Conservation (phyloP, 2,797 vertebrate species). For the Malacoraja senta region DNA sequence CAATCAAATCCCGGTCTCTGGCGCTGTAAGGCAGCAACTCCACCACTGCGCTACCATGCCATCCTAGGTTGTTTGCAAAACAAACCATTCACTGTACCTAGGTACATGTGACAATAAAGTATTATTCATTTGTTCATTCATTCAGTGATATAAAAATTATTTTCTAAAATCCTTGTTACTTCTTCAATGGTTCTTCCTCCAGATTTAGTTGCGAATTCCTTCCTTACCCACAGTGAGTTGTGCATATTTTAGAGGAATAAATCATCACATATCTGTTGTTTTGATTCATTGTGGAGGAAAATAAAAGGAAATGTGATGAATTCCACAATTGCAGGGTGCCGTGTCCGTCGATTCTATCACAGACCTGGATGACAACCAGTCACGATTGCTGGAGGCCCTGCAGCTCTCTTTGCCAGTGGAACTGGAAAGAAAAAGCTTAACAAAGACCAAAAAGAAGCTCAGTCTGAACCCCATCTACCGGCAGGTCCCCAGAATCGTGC, state of each 20-base stretch:
- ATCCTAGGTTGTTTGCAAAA: too few relatives aligned
- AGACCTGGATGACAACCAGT: slow-evolving; percentile 75
- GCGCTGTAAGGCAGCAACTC: too few relatives aligned
- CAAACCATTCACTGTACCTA: too few relatives aligned
- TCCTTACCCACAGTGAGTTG: background rate
- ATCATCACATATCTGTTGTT: background rate
- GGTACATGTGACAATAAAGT: too few relatives aligned
- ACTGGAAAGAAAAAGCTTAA: slow-evolving; percentile 62
- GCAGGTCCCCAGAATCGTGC: slow-evolving; percentile 79
- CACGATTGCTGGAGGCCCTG: slow-evolving; percentile 77
- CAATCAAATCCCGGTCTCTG: too few relatives aligned
- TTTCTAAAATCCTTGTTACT: background rate
- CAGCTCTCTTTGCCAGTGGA: slow-evolving; percentile 78
- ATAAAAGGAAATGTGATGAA: background rate
- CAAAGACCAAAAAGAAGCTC: slow-evolving; percentile 62
- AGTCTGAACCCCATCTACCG: slow-evolving; percentile 83
- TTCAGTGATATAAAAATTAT: background rate
- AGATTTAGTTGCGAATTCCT: background rate
- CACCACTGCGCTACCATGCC: too few relatives aligned
- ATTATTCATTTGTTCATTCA: too few relatives aligned
- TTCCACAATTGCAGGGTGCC: slow-evolving; percentile 61
- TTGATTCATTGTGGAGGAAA: background rate
- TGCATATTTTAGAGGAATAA: background rate
- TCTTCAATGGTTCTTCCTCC: background rate
- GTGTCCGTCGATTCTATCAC: slow-evolving; percentile 81